Evolutionary conservation across 1,140 invertebrate species (phyloP).

Genomic region (Homalodisca vitripennis): DNA sequence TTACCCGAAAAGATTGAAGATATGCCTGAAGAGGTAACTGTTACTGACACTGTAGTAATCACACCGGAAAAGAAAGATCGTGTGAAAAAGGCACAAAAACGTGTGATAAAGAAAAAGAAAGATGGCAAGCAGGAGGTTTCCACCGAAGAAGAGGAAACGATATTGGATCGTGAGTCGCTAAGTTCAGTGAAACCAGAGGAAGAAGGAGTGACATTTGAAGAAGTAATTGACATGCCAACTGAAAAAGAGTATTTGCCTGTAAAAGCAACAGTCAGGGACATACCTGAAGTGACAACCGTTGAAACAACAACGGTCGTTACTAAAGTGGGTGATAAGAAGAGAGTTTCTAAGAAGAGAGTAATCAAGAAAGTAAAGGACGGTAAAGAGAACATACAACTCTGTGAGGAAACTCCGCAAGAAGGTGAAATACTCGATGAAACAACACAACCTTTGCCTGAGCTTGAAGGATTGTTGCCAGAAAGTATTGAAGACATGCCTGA

Average conservation of each 20-base stretch:
- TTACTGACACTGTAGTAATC: conserved; percentile 40
- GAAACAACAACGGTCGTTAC: conserved; percentile 36
- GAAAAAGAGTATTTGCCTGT: conserved; percentile 4
- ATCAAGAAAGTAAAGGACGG: conserved; percentile 35
- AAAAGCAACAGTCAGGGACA: conserved; percentile 32
- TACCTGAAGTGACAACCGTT: conserved; percentile 42
- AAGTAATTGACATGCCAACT: not conserved
- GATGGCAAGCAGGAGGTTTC: conserved; percentile 30
- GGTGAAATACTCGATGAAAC: conserved; percentile 26
- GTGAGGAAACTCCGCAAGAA: conserved; percentile 32
- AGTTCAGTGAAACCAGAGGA: not conserved
- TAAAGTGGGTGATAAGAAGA: conserved; percentile 35
- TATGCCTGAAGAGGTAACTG: conserved; percentile 27
- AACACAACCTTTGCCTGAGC: conserved; percentile 32
- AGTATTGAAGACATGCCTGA: conserved; percentile 25
- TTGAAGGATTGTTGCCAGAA: conserved; percentile 35
- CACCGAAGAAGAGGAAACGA: not conserved
- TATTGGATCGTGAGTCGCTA: not conserved
- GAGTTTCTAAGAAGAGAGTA: conserved; percentile 43
- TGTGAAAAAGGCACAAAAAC: conserved; percentile 37
- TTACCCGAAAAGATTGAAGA: conserved; percentile 31
- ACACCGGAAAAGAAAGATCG: conserved; percentile 33
- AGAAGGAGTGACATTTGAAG: conserved; percentile 35
- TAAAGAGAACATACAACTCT: conserved; percentile 42
- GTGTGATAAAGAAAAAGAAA: conserved; percentile 39